A percentile compares a stretch with the other conserved stretches of the same genome.
Evolutionary conservation across 2,888 invertebrate species (phyloP).

Genomic region (Drosophila planitibia): DNA sequence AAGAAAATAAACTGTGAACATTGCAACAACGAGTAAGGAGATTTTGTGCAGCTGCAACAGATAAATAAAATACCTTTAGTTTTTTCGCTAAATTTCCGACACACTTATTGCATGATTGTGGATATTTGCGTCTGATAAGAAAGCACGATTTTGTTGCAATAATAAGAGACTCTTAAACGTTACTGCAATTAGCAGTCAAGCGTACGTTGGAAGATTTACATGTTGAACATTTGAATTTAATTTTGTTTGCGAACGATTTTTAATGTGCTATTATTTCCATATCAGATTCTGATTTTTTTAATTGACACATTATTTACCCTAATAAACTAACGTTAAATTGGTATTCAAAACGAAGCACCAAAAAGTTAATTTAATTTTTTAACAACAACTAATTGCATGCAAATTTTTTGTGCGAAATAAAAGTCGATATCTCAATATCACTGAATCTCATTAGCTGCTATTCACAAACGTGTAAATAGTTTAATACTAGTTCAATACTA

Average conservation of each 20-base stretch:
- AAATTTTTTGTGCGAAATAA: background rate
- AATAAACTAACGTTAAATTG: background rate
- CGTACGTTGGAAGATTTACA: no score
- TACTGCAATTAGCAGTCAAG: background rate
- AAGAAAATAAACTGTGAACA: conserved; percentile 17
- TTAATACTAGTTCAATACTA: conserved; percentile 33
- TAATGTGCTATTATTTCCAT: background rate
- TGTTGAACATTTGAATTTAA: background rate
- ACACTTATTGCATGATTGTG: conserved; percentile 39
- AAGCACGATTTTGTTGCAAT: conserved; percentile 14
- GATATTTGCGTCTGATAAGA: conserved; percentile 30
- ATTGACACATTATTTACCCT: background rate
- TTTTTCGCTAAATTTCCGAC: conserved; percentile 8
- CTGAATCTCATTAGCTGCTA: conserved; percentile 32
- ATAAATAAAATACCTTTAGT: conserved; percentile 47
- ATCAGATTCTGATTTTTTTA: background rate
- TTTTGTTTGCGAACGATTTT: background rate
- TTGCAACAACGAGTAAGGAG: conserved; percentile 31
- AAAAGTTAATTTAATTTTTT: conserved; percentile 7
- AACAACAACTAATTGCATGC: background rate
- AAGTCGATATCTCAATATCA: conserved; percentile 6
- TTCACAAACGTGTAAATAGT: conserved; percentile 18
- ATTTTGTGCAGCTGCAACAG: conserved; percentile 61
- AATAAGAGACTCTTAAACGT: conserved; percentile 1
- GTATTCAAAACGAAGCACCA: conserved; percentile 2